phyloP scores from a whole-genome alignment of 2,113 vertebrate genomes.

The Sphyrna mokarran region DNA sequence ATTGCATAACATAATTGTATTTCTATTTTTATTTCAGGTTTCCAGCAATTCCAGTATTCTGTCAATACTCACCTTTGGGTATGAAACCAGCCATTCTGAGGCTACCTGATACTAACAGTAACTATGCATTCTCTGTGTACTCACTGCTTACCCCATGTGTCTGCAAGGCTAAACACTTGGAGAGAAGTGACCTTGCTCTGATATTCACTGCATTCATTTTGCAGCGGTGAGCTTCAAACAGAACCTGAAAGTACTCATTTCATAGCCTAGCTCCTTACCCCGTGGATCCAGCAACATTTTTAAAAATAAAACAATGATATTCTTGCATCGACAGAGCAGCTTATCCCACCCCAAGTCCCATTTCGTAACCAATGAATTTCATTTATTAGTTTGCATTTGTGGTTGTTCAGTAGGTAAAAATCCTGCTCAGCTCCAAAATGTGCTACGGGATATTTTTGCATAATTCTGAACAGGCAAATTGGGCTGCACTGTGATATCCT shows the following conservation, averaged over 20 bases:
- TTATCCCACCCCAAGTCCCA: background rate
- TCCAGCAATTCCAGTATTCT: background rate
- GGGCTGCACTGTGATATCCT: background rate
- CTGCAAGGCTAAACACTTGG: background rate
- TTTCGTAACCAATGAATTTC: background rate
- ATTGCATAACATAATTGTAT: background rate
- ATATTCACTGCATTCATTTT: background rate
- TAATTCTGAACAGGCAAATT: background rate
- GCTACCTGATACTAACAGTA: background rate
- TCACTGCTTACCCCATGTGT: background rate
- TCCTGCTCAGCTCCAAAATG: background rate
- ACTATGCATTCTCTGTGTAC: background rate
- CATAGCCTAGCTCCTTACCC: background rate
- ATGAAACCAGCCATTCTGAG: background rate
- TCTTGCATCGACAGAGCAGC: background rate
- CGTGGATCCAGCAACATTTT: background rate
- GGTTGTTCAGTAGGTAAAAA: background rate
- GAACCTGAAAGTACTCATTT: background rate
- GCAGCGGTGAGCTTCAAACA: background rate
- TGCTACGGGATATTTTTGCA: background rate
- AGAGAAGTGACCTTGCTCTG: background rate
- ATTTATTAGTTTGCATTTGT: background rate
- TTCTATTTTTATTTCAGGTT: background rate
- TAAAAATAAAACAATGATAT: background rate
- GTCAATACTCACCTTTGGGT: background rate